Conservation (phyloP, 2,888 invertebrate species). For the Syritta pipiens region DNA sequence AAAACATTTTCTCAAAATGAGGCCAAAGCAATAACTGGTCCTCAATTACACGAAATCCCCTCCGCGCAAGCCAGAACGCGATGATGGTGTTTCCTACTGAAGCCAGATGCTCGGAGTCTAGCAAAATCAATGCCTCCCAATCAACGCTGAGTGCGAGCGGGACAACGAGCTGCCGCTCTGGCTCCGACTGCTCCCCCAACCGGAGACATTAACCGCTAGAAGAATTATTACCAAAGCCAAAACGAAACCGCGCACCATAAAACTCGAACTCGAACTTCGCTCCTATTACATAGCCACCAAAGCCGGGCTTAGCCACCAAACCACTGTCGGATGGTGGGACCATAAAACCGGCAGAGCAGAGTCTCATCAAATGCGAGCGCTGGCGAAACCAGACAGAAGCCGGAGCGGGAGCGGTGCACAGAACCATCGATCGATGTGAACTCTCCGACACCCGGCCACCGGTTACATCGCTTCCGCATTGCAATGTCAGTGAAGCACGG, state of each 20-base stretch:
- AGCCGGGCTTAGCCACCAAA: constrained; percentile 46
- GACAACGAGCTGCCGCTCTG: neutral
- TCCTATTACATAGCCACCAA: constrained; percentile 57
- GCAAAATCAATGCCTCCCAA: constrained; percentile 40
- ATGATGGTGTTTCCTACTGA: constrained; percentile 4
- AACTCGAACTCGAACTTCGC: constrained; percentile 68
- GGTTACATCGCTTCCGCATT: constrained; percentile 65
- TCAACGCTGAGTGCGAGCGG: neutral
- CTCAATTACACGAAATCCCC: constrained; percentile 33
- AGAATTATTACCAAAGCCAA: constrained; percentile 45
- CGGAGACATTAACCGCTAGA: constrained; percentile 41
- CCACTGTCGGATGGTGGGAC: constrained; percentile 40
- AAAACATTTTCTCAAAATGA: constrained; percentile 37
- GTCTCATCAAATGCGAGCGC: constrained; percentile 29
- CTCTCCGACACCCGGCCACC: constrained; percentile 28
- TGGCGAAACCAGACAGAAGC: constrained; percentile 46
- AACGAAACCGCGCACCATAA: constrained; percentile 48
- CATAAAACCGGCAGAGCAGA: constrained; percentile 46
- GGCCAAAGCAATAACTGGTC: constrained; percentile 53
- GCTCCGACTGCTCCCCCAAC: neutral
- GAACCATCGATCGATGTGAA: too few relatives aligned
- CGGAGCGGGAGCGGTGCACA: neutral
- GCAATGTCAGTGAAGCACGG: constrained; percentile 66
- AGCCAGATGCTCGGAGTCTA: constrained; percentile 7
- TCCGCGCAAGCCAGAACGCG: too few relatives aligned